Evolutionary conservation across 2,113 vertebrate genomes (phyloP), one percentile per base, ranked within the genome.

Genomic region (Poeciliopsis turrubarensis): DNA sequence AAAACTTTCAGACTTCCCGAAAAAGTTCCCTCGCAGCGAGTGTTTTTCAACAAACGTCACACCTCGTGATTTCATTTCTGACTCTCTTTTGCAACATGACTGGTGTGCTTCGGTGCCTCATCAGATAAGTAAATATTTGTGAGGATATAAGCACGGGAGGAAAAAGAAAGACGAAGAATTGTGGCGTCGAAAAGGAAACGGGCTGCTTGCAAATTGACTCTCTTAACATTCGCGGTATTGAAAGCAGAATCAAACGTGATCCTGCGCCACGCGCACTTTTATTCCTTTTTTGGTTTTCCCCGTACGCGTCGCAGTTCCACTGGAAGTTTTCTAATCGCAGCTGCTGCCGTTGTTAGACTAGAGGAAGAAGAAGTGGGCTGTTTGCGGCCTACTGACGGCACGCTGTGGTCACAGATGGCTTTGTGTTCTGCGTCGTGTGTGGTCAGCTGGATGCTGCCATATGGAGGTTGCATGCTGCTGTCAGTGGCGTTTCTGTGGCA

Each of bases 121-220:
- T 91, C 89, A 92, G 91, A 91, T 93, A 93, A 94, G 92, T 92
- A 92, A 94, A 93, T 88, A 81, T 92, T 90, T 90, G 73, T 78
- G 80, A 87, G 65, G 81, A 68, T 41, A 68, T 79, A 61, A 32
- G 47, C 25, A 70, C 57, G 26, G 68, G 32, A 79, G 79, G 65
- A 44, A 25, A 34, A 37, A 3, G 11, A 11, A 37, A 37, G 0
- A 31, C 3, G 4, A 11, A 12, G 2, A 37, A 37, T 37, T 34
- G 6, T 68, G 54, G 11, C n/a, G 39, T 34, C 62, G 13, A 30
- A 72, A 62, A 75, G 30, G 83, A 51, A 70, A 78, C 4, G 72
- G 15, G 31, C 26, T 44, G 37, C 25, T 10, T 44, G 1, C 51
- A 54, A 54, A 19, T 25, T 10, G 8, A 57, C n/a, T 57, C 22